phyloP scores from a whole-genome alignment of 2,797 vertebrate genomes.

The Scyliorhinus canicula region DNA sequence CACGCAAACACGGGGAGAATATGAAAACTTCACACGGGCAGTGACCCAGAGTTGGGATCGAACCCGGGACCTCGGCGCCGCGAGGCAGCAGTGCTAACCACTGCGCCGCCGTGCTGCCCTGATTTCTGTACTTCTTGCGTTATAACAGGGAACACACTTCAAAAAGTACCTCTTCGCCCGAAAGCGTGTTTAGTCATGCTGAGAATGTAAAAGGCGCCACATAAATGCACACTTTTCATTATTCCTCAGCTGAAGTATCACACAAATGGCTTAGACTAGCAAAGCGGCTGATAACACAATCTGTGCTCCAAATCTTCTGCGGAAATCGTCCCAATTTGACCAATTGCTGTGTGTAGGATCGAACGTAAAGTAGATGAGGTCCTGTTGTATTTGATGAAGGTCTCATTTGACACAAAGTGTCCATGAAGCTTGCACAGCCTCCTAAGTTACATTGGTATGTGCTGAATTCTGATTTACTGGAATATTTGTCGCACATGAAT shows the following conservation, averaged over 20 bases:
- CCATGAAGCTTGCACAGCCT: background rate
- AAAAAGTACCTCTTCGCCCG: no score
- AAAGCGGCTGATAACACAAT: background rate
- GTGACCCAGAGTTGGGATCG: no score
- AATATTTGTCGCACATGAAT: background rate
- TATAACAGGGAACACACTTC: no score
- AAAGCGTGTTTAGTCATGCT: no score
- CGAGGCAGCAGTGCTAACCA: no score
- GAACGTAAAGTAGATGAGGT: background rate
- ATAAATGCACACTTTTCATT: background rate
- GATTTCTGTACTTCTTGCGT: no score
- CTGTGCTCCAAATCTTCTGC: background rate
- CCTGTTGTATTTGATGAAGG: background rate
- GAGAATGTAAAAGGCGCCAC: no score
- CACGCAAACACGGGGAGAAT: no score
- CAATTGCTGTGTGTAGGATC: background rate
- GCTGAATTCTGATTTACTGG: background rate
- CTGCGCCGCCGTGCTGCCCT: no score
- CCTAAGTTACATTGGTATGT: background rate
- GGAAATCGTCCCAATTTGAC: background rate
- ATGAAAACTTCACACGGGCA: no score
- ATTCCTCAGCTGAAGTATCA: background rate
- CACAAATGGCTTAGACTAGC: background rate
- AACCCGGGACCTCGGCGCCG: no score
- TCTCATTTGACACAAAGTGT: background rate